A percentile compares a stretch with the other conserved stretches of the same genome.
Evolutionary conservation across 2,113 vertebrate genomes (phyloP).

Genomic region (Typhlomys cinereus): DNA sequence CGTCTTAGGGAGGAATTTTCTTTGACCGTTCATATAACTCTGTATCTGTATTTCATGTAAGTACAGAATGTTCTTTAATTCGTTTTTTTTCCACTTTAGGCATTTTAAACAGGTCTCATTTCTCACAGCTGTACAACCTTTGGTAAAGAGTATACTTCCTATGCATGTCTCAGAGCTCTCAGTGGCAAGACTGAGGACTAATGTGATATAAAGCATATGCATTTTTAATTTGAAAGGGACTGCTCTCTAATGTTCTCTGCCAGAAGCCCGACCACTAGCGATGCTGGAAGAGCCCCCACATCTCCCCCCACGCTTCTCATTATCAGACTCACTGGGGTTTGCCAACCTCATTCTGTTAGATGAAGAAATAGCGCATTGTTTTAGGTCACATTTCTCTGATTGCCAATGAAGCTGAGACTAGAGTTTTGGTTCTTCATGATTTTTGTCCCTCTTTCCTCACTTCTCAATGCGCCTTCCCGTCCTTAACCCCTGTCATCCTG

Average conservation of each 20-base stretch:
- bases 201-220: too few species aligned
- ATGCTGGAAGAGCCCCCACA: neutral
- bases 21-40: neutral
- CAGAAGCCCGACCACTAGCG: neutral
- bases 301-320: neutral
- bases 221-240: conserved; percentile 28
- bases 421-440: neutral
- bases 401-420: rapidly evolving
- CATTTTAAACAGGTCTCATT: neutral
- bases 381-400: neutral
- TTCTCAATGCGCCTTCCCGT: neutral
- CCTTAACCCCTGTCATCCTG: neutral
- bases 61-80: neutral
- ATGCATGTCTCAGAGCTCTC: neutral
- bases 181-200: neutral
- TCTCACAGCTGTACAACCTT: neutral
- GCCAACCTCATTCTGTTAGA: neutral
- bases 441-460: neutral
- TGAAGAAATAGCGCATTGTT: neutral
- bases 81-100: neutral
- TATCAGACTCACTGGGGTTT: neutral
- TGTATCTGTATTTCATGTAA: neutral
- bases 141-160: neutral
- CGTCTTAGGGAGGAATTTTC: neutral
- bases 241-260: neutral